These are phyloP conservation scores for Oncopodura yosiiana DNA, from an alignment of 1,140 invertebrate species.

Conservation along the genomic window DNA sequence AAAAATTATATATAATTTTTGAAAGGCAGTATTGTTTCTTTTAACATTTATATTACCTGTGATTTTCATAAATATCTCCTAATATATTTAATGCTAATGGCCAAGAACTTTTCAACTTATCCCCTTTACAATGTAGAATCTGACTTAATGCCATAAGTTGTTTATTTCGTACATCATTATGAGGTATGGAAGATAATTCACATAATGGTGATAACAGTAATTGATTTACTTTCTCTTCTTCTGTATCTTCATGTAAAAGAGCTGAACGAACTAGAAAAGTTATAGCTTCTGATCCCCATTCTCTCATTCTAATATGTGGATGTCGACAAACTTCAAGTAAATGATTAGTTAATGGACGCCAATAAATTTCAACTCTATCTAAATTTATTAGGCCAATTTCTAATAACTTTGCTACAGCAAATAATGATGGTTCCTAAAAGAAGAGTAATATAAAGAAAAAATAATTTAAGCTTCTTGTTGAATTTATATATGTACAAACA, in stretches of 20 bases:
- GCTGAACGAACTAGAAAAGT: constrained; percentile 88
- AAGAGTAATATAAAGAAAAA: not conserved
- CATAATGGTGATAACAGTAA: constrained; percentile 77
- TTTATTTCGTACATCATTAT: constrained; percentile 84
- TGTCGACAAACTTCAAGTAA: constrained; percentile 91
- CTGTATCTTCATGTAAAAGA: constrained; percentile 52
- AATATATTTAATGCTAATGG: constrained; percentile 87
- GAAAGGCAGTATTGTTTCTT: not conserved
- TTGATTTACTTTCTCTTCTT: constrained; percentile 63
- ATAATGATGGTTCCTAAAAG: constrained; percentile 80
- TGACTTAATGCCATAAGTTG: constrained; percentile 91
- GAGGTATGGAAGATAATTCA: constrained; percentile 75
- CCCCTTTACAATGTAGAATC: constrained; percentile 82
- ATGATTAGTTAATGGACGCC: constrained; percentile 93
- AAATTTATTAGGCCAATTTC: constrained; percentile 95
- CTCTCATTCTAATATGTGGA: constrained; percentile 85
- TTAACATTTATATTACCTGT: constrained; percentile 53
- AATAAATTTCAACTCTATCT: constrained; percentile 82
- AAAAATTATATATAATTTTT: not conserved
- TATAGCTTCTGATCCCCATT: constrained; percentile 95
- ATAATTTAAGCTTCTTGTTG: constrained; percentile 1
- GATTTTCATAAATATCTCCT: constrained; percentile 82
- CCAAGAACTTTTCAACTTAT: constrained; percentile 86
- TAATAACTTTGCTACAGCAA: constrained; percentile 91
- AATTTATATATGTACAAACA: not conserved